Evolutionary conservation across 2,113 vertebrate species (phyloP).

Genomic region (pig (Sus scrofa)): DNA sequence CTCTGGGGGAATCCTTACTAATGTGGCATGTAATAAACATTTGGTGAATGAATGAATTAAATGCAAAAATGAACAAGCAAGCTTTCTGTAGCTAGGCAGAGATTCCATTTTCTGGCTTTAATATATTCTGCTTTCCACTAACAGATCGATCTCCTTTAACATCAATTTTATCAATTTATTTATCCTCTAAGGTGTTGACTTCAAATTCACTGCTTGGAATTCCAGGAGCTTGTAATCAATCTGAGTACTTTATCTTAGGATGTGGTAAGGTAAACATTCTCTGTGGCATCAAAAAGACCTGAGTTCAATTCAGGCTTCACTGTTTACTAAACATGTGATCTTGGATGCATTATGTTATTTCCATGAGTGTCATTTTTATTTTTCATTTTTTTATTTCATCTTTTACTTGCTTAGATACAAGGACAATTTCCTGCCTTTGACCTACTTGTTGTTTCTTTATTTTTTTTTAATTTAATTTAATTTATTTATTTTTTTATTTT

Average conservation of each 20-base stretch:
- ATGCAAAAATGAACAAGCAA: not conserved
- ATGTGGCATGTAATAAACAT: not conserved
- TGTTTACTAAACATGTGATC: not conserved
- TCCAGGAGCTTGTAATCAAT: not conserved
- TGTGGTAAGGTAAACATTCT: not conserved
- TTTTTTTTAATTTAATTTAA: too few relatives aligned
- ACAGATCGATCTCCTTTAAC: not conserved
- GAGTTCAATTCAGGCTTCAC: not conserved
- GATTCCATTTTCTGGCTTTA: not conserved
- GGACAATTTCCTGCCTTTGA: too few relatives aligned
- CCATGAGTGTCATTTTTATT: too few relatives aligned
- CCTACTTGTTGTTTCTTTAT: too few relatives aligned
- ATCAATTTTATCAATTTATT: not conserved
- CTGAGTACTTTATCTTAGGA: not conserved
- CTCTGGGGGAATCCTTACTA: not conserved
- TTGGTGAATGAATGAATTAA: not conserved
- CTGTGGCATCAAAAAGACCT: not conserved
- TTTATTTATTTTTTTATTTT: too few relatives aligned
- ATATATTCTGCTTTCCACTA: not conserved
- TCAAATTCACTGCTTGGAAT: not conserved
- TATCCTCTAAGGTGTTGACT: not conserved
- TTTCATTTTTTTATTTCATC: too few relatives aligned
- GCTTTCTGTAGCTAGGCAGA: not conserved
- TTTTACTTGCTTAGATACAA: too few relatives aligned
- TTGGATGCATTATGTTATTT: not conserved